Base-by-base conservation (phyloP, 2,888 invertebrate species). In the Diarsia rubi region DNA sequence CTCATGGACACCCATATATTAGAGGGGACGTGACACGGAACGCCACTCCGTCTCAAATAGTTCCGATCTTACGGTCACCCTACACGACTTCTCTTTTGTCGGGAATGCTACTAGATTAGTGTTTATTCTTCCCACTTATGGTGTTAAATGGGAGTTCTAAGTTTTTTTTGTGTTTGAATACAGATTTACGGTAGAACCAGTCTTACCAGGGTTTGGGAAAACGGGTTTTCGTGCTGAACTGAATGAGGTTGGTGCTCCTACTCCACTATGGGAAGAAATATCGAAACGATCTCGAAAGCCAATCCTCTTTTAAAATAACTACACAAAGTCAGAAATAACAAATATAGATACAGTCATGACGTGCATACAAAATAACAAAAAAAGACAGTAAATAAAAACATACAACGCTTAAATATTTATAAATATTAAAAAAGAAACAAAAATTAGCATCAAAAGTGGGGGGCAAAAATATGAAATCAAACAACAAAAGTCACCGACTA, bases 11-110 rank as follows among this genome's bases (percentile, higher is more conserved):
- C 64, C 74, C 44, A 85, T 86, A 83, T 37, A 75, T 75, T 64
- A 77, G 69, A 60, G 49, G 62, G 69, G 80, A 64, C 66, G 62
- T 52, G 82, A 90, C 89, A 90, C 59, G 90, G 72, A 88, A 86
- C 79, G 59, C 85, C 87, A 88, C 89, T 89, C 78, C 70, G 69
- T 77, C 81, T 75, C 71, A 82, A 79, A 79, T 76, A 81, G 83
- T 83, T 78, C 60, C 76, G 63, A 81, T 81, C 65, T 78, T 57
- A 67, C 66, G 65, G 77, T 37, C n/a, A 79, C 59, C 62, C 57
- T 68, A 81, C 73, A 79, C 31, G 59, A 73, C 77, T 79, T 64
- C 54, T 69, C 66, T 74, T 75, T 75, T 60, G 66, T 64, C 31
- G 24, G 42, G 66, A 67, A 37, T 24, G 54, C 62, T 75, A 67